Percentiles rank a stretch among this genome's conserved stretches.
These are phyloP conservation scores for Sebastes itinus DNA, from an alignment of 2,797 vertebrate genomes.

Conservation along the genomic window DNA sequence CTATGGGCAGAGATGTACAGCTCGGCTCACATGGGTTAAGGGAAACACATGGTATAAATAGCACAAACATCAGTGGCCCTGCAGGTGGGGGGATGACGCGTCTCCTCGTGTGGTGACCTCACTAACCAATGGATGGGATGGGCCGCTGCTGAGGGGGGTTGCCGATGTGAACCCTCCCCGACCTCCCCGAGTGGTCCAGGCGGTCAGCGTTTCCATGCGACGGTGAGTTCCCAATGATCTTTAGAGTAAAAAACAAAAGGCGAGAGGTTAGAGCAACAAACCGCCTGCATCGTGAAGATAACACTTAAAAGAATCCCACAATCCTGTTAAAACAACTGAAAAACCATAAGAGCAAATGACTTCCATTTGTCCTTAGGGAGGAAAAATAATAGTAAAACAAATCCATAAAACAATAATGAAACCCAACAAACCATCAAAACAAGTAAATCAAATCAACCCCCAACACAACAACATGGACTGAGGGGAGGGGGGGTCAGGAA, in stretches of 20 bases:
- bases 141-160: constrained; percentile 86
- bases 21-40: constrained; percentile 67
- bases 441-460: constrained; percentile 78
- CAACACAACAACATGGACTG: constrained; percentile 76
- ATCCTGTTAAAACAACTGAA: constrained; percentile 61
- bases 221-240: constrained; percentile 94
- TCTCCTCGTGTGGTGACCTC: constrained; percentile 75
- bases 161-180: constrained; percentile 83
- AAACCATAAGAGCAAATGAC: constrained; percentile 76
- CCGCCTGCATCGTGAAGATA: background rate
- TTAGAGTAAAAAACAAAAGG: constrained; percentile 74
- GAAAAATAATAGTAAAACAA: constrained; percentile 61
- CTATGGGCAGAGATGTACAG: constrained; percentile 71
- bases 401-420: constrained; percentile 69
- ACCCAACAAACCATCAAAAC: constrained; percentile 70
- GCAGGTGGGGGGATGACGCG: constrained; percentile 49
- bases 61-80: constrained; percentile 76
- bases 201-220: constrained; percentile 86
- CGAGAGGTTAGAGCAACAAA: constrained; percentile 42
- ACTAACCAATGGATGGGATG: constrained; percentile 96
- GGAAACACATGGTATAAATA: constrained; percentile 66
- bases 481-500: constrained; percentile 49
- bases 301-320: constrained; percentile 46
- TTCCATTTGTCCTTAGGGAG: constrained; percentile 77
- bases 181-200: constrained; percentile 84